phyloP scores from a whole-genome alignment of 2,113 vertebrate species.

The Vimba vimba region DNA sequence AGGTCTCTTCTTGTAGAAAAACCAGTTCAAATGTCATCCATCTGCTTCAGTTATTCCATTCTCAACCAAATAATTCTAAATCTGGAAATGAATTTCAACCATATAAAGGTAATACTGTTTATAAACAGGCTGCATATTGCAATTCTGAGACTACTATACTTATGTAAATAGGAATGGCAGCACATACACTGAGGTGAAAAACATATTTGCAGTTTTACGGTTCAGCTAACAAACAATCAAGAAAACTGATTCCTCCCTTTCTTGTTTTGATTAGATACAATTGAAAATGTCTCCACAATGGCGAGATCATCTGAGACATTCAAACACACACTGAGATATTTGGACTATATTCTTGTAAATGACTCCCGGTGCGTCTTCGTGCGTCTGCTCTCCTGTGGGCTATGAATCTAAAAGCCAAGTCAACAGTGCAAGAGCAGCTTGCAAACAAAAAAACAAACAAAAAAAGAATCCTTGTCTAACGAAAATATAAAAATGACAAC shows the following conservation, averaged over 20 bases:
- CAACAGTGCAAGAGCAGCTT: not conserved
- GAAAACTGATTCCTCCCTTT: conserved; percentile 22
- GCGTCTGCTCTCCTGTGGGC: not conserved
- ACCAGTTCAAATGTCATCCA: conserved; percentile 31
- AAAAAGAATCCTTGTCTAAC: not conserved
- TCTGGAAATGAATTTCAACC: not conserved
- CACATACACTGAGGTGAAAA: conserved; percentile 26
- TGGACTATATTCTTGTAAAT: conserved; percentile 21
- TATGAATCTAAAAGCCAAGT: conserved; percentile 26
- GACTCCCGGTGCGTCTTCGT: not conserved
- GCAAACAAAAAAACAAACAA: not conserved
- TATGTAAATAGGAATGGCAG: conserved; percentile 11
- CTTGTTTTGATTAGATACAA: conserved; percentile 21
- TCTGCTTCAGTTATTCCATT: conserved; percentile 12
- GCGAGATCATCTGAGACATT: conserved; percentile 4
- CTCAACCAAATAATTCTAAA: conserved; percentile 4
- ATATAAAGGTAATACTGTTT: not conserved
- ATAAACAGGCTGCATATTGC: not conserved
- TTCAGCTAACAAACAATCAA: conserved; percentile 40
- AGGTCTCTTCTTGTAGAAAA: conserved; percentile 64
- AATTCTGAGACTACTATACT: not conserved
- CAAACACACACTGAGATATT: conserved; percentile 33
- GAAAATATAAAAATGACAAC: not conserved
- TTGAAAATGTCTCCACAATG: not conserved
- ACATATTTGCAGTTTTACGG: conserved; percentile 24